A percentile compares a stretch with the other conserved stretches of the same genome.
Conservation (phyloP, 2,888 invertebrate species). For the Lycaena phlaeas region DNA sequence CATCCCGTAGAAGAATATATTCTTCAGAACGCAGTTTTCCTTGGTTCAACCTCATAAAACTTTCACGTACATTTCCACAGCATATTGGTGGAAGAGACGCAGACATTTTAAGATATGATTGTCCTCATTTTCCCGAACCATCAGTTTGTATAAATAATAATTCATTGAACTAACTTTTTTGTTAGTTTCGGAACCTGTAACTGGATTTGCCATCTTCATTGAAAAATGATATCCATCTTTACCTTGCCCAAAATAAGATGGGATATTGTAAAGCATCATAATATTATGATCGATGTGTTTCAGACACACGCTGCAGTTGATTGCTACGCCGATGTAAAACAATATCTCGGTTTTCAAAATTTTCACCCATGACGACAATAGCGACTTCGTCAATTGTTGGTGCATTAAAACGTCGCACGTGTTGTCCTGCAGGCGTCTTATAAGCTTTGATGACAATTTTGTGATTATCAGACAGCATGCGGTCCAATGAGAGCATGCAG, state of each 20-base stretch:
- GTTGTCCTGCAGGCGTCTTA: neutral
- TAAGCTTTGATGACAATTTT: neutral
- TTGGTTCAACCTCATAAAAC: too few relatives aligned
- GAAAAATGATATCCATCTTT: conserved; percentile 16
- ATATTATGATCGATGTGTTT: conserved; percentile 13
- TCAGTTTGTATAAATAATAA: too few relatives aligned
- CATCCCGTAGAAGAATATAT: too few relatives aligned
- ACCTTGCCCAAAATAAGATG: conserved; percentile 7
- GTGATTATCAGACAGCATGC: neutral
- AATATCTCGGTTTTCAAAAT: conserved; percentile 19
- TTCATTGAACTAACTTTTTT: conserved; percentile 19
- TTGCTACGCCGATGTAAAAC: conserved; percentile 14
- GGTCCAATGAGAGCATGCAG: conserved; percentile 22
- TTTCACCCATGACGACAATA: conserved; percentile 14
- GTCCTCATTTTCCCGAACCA: too few relatives aligned
- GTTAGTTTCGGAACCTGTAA: conserved; percentile 13
- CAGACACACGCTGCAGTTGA: conserved; percentile 14
- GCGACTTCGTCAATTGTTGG: conserved; percentile 17
- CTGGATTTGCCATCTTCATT: conserved; percentile 6
- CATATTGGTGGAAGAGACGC: too few relatives aligned
- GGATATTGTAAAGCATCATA: conserved; percentile 4
- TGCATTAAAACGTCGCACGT: neutral
- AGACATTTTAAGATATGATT: too few relatives aligned
- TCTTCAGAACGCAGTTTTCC: too few relatives aligned
- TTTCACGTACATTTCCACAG: too few relatives aligned